Conservation (phyloP, 2,797 vertebrate genomes). For the Labeo calbasu region DNA sequence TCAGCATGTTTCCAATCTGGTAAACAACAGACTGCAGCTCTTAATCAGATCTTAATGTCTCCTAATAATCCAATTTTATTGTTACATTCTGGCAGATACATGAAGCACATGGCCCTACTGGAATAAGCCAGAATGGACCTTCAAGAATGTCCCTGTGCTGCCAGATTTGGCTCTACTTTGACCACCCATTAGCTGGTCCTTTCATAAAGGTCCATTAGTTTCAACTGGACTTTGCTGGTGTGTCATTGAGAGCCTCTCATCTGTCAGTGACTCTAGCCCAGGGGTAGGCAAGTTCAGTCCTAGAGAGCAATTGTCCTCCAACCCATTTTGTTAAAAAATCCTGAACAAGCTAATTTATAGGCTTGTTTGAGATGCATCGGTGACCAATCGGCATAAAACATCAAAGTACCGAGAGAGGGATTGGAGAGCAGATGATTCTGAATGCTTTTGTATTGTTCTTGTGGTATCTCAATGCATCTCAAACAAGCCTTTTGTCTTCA, state of each 20-base stretch:
- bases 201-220: not conserved
- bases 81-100: constrained; percentile 9
- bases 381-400: too few relatives aligned
- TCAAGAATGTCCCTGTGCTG: not conserved
- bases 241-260: not conserved
- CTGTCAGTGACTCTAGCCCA: not conserved
- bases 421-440: too few relatives aligned
- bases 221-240: not conserved
- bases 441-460: too few relatives aligned
- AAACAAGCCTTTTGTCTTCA: too few relatives aligned
- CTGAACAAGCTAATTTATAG: too few relatives aligned
- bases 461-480: too few relatives aligned
- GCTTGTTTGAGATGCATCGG: too few relatives aligned
- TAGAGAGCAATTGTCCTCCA: too few relatives aligned
- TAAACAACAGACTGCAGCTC: not conserved
- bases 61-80: constrained; percentile 20
- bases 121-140: constrained; percentile 3
- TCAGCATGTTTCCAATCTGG: not conserved
- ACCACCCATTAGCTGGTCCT: not conserved
- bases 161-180: not conserved
- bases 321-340: too few relatives aligned
- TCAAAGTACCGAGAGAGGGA: too few relatives aligned
- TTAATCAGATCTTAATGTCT: constrained; percentile 4
- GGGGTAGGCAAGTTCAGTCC: too few relatives aligned
- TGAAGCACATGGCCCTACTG: not conserved